Percentiles rank a stretch among this genome's conserved stretches.
Conservation (phyloP, 1,140 invertebrate genomes). For the Andricus grossulariae region DNA sequence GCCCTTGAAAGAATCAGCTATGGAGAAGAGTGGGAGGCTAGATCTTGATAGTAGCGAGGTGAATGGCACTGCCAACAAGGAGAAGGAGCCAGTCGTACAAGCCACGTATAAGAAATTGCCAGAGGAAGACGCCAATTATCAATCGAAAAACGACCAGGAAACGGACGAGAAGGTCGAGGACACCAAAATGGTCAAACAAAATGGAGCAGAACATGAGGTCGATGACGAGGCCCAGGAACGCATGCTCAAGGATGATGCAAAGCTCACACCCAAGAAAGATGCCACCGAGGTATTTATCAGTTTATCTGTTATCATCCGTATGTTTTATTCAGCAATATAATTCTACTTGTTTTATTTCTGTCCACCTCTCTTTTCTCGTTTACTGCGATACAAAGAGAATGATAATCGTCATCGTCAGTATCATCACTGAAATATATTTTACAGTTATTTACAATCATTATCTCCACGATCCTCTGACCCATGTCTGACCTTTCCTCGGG, state of each 20-base stretch:
- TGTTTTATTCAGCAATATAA: too few relatives aligned
- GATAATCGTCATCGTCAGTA: background rate
- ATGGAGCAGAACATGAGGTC: slow-evolving; percentile 63
- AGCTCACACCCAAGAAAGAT: slow-evolving; percentile 76
- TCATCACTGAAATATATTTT: too few relatives aligned
- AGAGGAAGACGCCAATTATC: slow-evolving; percentile 73
- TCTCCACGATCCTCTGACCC: too few relatives aligned
- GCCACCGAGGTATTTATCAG: slow-evolving; percentile 71
- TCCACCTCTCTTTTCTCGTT: background rate
- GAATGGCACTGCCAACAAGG: slow-evolving; percentile 45
- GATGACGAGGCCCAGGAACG: slow-evolving; percentile 81
- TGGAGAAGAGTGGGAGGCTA: slow-evolving; percentile 56
- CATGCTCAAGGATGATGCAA: slow-evolving; percentile 81
- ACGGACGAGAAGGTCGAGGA: slow-evolving; percentile 26
- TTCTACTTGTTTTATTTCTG: slow-evolving; percentile 28
- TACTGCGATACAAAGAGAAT: background rate
- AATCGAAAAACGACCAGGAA: slow-evolving; percentile 29
- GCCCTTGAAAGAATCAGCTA: slow-evolving; percentile 38
- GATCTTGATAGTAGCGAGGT: slow-evolving; percentile 54
- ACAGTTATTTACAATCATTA: too few relatives aligned
- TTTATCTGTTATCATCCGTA: background rate
- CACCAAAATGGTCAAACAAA: slow-evolving; percentile 68
- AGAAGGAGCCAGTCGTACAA: slow-evolving; percentile 46
- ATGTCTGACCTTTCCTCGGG: too few relatives aligned
- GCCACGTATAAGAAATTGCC: slow-evolving; percentile 78